Evolutionary conservation across 2,113 vertebrate genomes (phyloP), one percentile per base, ranked within the genome.

Genomic region (Neogobius melanostomus): DNA sequence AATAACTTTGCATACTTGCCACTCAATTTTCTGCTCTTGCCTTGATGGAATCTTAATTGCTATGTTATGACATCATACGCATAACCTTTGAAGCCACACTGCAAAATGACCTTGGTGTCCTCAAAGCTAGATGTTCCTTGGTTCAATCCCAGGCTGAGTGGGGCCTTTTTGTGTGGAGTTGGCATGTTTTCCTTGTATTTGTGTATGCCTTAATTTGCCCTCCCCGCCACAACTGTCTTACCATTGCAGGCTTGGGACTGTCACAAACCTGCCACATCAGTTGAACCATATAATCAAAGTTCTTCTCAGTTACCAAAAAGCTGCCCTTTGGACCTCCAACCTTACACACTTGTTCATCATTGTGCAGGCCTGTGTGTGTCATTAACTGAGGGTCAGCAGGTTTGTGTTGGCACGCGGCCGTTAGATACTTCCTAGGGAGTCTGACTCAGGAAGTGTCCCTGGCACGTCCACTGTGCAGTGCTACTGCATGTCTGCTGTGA

Each of bases 381-480:
- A 62, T 76, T 80, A 53, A 68, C 67, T 36, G 7, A 76, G 87
- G 91, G 91, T 89, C 87, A 85, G 73, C 80, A 79, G 84, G 89
- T 88, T 85, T 88, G 75, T 74, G 76, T 82, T 88, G 81, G 87
- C 83, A 77, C 59, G 52, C 71, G 64, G 86, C 81, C 82, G 46
- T 48, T 60, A 70, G 72, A 85, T 84, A 76, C 76, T 85, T 86
- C 74, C 79, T 48, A 82, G 73, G 60, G 74, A 82, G 82, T 80
- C 64, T 75, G 73, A 72, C 77, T 82, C 83, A 80, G 90, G 90
- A 91, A 90, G 84, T 82, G 75, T 88, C 81, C 80, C 85, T 87
- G 82, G 84, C 80, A 80, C 74, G 61, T 82, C 72, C 74, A 74
- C 69, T 63, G 73, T 36, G 64, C 47, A 74, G 72, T 59, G 66